These are phyloP conservation scores for Triops cancriformis DNA, from an alignment of 1,140 invertebrate genomes.

Conservation along the genomic window DNA sequence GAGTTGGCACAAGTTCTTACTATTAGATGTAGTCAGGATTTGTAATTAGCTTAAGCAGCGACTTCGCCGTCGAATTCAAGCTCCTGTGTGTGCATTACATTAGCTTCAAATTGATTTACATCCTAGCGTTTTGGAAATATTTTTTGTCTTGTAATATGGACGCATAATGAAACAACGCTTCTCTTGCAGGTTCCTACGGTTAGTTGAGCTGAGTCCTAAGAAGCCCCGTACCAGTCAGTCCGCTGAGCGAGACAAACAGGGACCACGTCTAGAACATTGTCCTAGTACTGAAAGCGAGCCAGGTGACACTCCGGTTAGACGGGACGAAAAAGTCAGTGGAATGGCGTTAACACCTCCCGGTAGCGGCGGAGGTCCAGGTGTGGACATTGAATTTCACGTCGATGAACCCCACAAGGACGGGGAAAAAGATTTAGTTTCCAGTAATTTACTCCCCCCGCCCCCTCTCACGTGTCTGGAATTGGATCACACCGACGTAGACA, in stretches of 20 bases:
- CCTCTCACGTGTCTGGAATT: neutral
- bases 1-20: no score
- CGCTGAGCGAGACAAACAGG: neutral
- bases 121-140: no score
- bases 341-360: constrained; percentile 16
- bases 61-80: no score
- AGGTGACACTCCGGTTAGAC: neutral
- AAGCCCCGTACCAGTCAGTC: neutral
- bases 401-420: neutral
- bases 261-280: neutral
- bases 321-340: neutral
- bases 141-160: no score
- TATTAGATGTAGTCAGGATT: no score
- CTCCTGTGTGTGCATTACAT: no score
- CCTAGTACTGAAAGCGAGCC: neutral
- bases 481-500: constrained; percentile 23
- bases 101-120: no score
- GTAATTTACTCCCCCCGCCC: neutral
- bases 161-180: neutral
- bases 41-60: no score
- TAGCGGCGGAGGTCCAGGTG: constrained; percentile 25
- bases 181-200: neutral
- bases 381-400: neutral
- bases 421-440: neutral
- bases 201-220: neutral